These are phyloP conservation scores for Drosophila putrida DNA, from an alignment of 2,888 invertebrate species.

Conservation along the genomic window DNA sequence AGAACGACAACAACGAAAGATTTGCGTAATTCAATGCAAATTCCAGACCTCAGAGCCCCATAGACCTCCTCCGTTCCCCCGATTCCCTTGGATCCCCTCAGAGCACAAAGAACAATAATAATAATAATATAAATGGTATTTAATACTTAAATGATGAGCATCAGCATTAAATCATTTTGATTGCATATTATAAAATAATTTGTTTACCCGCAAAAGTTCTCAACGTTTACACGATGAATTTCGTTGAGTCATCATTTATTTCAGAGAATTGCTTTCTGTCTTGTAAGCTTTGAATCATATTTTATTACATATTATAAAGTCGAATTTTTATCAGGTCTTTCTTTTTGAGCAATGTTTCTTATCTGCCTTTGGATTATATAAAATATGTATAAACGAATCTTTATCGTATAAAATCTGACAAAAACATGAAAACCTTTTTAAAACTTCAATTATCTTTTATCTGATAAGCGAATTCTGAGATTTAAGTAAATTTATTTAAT, in stretches of 20 bases:
- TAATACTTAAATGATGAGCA: conserved; percentile 45
- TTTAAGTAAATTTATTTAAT: background rate
- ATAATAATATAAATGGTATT: conserved; percentile 26
- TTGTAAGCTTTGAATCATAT: conserved; percentile 3
- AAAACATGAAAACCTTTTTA: no score
- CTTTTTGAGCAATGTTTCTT: no score
- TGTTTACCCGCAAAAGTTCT: conserved; percentile 12
- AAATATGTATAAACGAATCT: no score
- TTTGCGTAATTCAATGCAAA: conserved; percentile 63
- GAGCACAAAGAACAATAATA: conserved; percentile 26
- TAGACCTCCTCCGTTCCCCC: background rate
- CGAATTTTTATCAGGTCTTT: background rate
- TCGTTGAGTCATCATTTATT: background rate
- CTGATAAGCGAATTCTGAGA: no score
- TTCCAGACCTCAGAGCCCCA: conserved; percentile 41
- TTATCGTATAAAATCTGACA: no score
- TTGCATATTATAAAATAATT: conserved; percentile 34
- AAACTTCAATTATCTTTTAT: no score
- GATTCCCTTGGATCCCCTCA: background rate
- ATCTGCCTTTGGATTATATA: no score
- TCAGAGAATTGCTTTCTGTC: conserved; percentile 1
- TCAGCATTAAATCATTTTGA: conserved; percentile 58
- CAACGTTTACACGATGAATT: conserved; percentile 8
- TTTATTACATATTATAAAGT: background rate
- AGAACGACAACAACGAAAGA: conserved; percentile 25